Base-by-base conservation (phyloP, 2,797 vertebrate genomes). In the Hippocampus kuda region DNA sequence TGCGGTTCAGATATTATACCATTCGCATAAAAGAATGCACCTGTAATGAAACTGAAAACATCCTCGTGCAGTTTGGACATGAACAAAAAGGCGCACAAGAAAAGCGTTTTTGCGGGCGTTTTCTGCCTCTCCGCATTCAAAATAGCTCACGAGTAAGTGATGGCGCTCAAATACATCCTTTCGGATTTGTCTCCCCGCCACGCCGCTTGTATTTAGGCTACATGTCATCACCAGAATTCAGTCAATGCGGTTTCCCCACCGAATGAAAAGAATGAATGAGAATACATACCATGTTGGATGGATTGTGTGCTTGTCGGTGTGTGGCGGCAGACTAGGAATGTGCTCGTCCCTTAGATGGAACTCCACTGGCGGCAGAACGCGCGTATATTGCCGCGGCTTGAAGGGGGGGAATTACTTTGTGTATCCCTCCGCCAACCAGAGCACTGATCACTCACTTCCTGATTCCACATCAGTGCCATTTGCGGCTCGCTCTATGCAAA, bases 391-490 rank as follows among this genome's bases (percentile, higher is more conserved):
- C 83, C 77, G 81, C 60, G 83, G 79, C 75, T 77, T 82, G 81
- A 81, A 76, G 77, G 68, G 72, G 71, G 79, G 69, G 69, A 67
- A 68, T 81, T 78, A 84, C 59, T 76, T 78, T 85, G 26, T 84
- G 89, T 91, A 92, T 92, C 88, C 90, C 85, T 92, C 91, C 91
- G 91, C 91, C 86, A 65, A 60, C 85, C 61, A 83, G 57, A 72
- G 82, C 77, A 72, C 81, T 71, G 76, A 81, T 82, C 86, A 83
- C 82, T 86, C 83, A 86, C 88, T 90, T 90, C 88, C 89, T 87
- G 80, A 79, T 87, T 89, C 80, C 82, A 70, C 71, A 68, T 81
- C 77, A 65, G 81, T 59, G 73, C 76, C 71, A 78, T 72, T 77
- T 84, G 78, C 67, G 63, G 75, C 70, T 13, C 9, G 78, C 10